Evolutionary conservation across 2,797 vertebrate genomes (phyloP).

Genomic region (Setipinna tenuifilis): DNA sequence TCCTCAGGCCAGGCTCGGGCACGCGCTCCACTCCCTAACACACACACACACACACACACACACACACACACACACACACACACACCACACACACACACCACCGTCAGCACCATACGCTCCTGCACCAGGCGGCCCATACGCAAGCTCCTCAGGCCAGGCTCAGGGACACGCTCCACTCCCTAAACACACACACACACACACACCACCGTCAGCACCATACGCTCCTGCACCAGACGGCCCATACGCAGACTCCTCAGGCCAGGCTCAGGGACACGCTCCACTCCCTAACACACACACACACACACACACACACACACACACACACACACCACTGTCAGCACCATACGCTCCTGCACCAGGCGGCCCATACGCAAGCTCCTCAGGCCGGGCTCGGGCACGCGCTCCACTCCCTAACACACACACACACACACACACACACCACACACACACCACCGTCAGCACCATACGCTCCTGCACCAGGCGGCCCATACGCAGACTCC

Average conservation of each 20-base stretch:
- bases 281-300: conserved; percentile 73
- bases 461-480: no score
- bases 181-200: conserved; percentile 60
- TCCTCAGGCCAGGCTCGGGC: conserved; percentile 83
- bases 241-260: conserved; percentile 89
- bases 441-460: no score
- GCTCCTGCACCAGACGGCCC: conserved; percentile 78
- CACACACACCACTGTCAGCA: conserved; percentile 92
- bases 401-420: conserved; percentile 79
- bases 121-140: conserved; percentile 84
- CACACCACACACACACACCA: conserved; percentile 60
- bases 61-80: no score
- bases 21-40: conserved; percentile 83
- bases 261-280: conserved; percentile 80
- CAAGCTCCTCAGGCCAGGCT: conserved; percentile 87
- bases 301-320: no score
- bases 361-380: conserved; percentile 87
- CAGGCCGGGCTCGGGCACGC: conserved; percentile 84
- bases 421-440: no score
- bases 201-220: conserved; percentile 93
- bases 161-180: conserved; percentile 82
- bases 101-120: conserved; percentile 92
- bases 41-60: no score
- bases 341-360: conserved; percentile 86
- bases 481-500: conserved; percentile 86